phyloP scores from a whole-genome alignment of 2,888 invertebrate genomes.

The Amphiduros pacificus region DNA sequence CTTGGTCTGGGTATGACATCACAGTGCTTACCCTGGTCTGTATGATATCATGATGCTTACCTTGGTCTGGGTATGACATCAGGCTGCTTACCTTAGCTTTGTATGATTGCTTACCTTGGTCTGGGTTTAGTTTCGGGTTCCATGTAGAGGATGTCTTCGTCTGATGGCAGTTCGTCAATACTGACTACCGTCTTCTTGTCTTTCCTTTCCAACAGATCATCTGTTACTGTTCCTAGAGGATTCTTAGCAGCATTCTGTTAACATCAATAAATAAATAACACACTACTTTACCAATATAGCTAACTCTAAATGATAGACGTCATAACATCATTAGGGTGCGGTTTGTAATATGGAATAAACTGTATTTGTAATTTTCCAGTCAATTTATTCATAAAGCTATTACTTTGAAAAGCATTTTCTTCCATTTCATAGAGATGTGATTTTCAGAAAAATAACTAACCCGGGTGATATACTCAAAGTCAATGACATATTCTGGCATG shows the following conservation, averaged over 20 bases:
- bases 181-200: no score
- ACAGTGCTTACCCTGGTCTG: neutral
- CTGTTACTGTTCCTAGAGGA: conserved; percentile 34
- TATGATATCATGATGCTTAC: neutral
- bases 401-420: no score
- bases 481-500: conserved; percentile 58
- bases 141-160: conserved; percentile 49
- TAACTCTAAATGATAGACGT: neutral
- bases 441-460: no score
- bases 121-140: conserved; percentile 43
- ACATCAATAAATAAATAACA: neutral
- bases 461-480: conserved; percentile 59
- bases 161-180: conserved; percentile 37
- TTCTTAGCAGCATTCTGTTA: conserved; percentile 37
- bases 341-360: no score
- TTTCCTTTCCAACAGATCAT: conserved; percentile 34
- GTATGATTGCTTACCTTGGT: conserved; percentile 34
- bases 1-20: no score
- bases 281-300: no score
- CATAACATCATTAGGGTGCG: no score
- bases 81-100: neutral
- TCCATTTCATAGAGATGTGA: no score
- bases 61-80: neutral
- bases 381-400: no score
- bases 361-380: no score